Evolutionary conservation across 2,113 vertebrate genomes (phyloP).

Genomic region (Myodes glareolus): DNA sequence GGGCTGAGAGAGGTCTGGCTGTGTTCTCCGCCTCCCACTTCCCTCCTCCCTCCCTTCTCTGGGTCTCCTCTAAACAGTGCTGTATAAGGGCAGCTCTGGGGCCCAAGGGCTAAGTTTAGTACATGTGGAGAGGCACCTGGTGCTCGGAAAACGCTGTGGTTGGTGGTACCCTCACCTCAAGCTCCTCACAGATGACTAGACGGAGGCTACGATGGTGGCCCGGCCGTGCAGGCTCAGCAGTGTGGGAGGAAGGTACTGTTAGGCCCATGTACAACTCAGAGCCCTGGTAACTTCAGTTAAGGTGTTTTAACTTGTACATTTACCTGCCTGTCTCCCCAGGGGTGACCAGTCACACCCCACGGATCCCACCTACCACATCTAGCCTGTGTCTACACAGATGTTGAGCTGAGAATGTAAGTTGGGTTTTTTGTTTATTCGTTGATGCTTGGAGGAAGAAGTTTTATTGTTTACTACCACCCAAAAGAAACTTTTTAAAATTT

Average conservation of each 20-base stretch:
- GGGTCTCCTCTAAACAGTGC: neutral
- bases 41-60: neutral
- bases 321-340: neutral
- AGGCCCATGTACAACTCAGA: neutral
- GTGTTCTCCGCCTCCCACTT: neutral
- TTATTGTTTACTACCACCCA: neutral
- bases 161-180: neutral
- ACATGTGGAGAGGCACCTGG: accelerated
- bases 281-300: neutral
- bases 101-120: neutral
- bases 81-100: neutral
- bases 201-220: neutral
- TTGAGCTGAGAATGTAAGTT: neutral
- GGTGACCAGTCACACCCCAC: accelerated
- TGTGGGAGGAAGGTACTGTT: neutral
- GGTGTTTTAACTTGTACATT: neutral
- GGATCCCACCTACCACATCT: neutral
- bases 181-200: neutral
- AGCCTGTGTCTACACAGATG: neutral
- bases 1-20: neutral
- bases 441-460: neutral
- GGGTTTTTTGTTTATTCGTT: neutral
- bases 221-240: neutral
- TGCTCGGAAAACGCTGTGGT: neutral
- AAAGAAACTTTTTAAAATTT: neutral